Conservation (phyloP, 1,140 invertebrate species). For the Drosophila sucinea region DNA sequence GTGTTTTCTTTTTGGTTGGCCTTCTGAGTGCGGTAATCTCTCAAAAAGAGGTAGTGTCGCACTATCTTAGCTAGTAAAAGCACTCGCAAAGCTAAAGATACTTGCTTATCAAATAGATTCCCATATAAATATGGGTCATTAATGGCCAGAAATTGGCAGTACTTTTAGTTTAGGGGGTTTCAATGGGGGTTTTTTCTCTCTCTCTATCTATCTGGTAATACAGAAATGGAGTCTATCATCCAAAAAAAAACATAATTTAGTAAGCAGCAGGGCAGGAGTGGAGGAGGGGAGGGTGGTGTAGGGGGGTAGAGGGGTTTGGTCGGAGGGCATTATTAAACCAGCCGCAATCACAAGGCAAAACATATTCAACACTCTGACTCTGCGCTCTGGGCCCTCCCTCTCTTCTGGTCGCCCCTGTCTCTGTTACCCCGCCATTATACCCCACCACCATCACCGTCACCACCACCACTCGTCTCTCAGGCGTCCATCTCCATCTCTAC, state of each 20-base stretch:
- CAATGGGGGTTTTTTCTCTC: too few species aligned
- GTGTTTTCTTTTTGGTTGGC: too few species aligned
- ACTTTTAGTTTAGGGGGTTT: too few species aligned
- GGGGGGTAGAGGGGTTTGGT: too few species aligned
- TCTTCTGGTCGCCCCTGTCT: not conserved
- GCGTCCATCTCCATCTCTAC: slow-evolving; percentile 9
- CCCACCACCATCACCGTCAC: not conserved
- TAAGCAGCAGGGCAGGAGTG: not conserved
- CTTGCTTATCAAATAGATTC: not conserved
- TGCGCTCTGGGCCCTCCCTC: slow-evolving; percentile 39
- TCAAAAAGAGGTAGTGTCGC: too few species aligned
- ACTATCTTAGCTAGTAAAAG: not conserved
- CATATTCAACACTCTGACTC: slow-evolving; percentile 45
- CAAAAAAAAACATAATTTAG: not conserved
- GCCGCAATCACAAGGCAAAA: slow-evolving; percentile 59
- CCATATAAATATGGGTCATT: not conserved
- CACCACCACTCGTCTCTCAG: not conserved
- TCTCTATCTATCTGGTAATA: not conserved
- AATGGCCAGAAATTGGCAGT: not conserved
- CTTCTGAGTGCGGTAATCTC: too few species aligned
- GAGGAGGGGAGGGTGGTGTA: too few species aligned
- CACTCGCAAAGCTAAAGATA: not conserved
- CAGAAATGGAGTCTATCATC: not conserved
- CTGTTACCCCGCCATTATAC: slow-evolving; percentile 12
- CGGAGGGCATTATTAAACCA: slow-evolving; percentile 17